Evolutionary conservation across 2,797 vertebrate species (phyloP).

Genomic region (Poeciliopsis gracilis): DNA sequence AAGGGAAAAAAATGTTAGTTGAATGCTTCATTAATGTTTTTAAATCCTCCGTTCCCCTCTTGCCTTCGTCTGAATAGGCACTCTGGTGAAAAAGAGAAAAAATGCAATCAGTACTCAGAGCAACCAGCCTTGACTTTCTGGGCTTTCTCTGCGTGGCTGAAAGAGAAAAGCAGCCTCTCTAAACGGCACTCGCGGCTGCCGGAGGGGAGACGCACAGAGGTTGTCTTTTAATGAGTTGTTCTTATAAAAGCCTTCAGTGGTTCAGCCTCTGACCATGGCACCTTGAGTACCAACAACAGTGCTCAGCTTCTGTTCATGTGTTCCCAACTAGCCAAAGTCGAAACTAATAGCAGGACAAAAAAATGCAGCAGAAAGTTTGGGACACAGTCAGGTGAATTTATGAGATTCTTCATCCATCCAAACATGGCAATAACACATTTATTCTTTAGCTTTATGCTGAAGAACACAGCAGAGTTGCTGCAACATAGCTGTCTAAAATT

Average conservation of each 20-base stretch:
- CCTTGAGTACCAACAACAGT: conserved; percentile 51
- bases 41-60: conserved; percentile 71
- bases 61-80: conserved; percentile 71
- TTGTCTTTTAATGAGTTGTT: conserved; percentile 76
- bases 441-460: neutral
- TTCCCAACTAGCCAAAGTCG: conserved; percentile 25
- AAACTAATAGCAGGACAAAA: conserved; percentile 28
- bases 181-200: conserved; percentile 67
- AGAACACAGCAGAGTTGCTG: neutral
- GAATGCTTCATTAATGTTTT: conserved; percentile 74
- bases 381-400: conserved; percentile 14
- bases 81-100: conserved; percentile 61
- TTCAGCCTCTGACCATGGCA: conserved; percentile 52
- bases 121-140: conserved; percentile 76
- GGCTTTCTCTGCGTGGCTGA: conserved; percentile 63
- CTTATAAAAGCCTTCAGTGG: conserved; percentile 66
- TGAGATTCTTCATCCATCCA: conserved; percentile 1
- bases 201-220: conserved; percentile 58
- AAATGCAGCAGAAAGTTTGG: conserved; percentile 15
- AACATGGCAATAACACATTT: conserved; percentile 12
- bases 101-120: conserved; percentile 73
- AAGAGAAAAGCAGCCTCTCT: conserved; percentile 74
- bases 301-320: conserved; percentile 10
- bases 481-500: neutral
- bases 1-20: conserved; percentile 51